Percentiles rank a stretch among this genome's conserved stretches.
phyloP scores from a whole-genome alignment of 1,140 invertebrate species.

The Mycetomoellerius zeteki region DNA sequence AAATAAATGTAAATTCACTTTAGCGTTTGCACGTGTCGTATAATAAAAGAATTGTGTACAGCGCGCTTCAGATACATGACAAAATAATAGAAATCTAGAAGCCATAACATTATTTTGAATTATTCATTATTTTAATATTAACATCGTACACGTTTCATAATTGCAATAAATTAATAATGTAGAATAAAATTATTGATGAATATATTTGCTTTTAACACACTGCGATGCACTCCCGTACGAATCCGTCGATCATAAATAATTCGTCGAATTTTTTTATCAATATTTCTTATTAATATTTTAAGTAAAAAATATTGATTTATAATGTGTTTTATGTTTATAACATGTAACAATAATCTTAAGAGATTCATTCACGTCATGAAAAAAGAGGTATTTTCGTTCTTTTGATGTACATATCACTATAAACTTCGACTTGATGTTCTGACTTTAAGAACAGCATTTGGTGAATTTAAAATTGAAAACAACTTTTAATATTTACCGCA shows the following conservation, averaged over 20 bases:
- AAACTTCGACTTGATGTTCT: constrained; percentile 18
- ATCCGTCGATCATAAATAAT: not conserved
- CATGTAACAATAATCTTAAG: not conserved
- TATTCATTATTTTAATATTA: constrained; percentile 13
- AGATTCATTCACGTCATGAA: not conserved
- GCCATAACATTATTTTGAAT: not conserved
- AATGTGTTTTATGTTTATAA: not conserved
- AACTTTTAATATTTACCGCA: constrained; percentile 48
- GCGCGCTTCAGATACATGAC: not conserved
- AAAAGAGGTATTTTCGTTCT: not conserved
- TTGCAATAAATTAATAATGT: constrained; percentile 11
- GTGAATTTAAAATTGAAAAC: constrained; percentile 49
- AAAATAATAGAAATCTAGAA: constrained; percentile 4
- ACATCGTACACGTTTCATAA: not conserved
- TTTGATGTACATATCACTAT: not conserved
- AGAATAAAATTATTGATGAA: not conserved
- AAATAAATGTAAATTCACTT: constrained; percentile 3
- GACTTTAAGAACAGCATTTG: not conserved
- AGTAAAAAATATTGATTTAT: not conserved
- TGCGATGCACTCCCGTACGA: not conserved
- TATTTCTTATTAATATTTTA: not conserved
- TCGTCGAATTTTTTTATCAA: too few species aligned
- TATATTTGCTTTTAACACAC: not conserved
- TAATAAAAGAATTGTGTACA: not conserved
- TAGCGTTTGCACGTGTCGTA: not conserved